phyloP scores from a whole-genome alignment of 2,113 vertebrate genomes.

The Calypte anna region DNA sequence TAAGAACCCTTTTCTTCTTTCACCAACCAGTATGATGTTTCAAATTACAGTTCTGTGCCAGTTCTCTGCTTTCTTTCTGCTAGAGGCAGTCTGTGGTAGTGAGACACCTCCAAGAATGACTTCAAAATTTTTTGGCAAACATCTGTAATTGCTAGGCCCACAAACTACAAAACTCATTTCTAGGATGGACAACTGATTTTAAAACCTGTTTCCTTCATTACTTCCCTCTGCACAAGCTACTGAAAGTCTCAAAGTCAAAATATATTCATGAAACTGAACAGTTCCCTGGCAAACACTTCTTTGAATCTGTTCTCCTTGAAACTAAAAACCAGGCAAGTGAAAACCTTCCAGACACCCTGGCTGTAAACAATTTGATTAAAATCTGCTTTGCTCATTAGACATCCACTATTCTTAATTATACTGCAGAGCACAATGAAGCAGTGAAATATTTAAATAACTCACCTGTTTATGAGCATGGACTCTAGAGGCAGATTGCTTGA shows the following conservation, averaged over 20 bases:
- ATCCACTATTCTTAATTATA: neutral
- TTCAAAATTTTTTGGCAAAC: constrained; percentile 10
- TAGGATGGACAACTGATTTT: neutral
- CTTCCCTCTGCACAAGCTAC: neutral
- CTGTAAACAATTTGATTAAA: constrained; percentile 36
- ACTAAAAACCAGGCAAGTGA: constrained; percentile 44
- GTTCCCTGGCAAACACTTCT: constrained; percentile 11
- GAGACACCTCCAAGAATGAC: neutral
- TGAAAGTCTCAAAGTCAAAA: constrained; percentile 22
- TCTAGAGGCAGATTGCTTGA: neutral
- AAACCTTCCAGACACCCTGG: constrained; percentile 54
- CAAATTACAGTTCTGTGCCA: neutral
- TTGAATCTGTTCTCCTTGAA: constrained; percentile 37
- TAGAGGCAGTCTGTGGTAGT: neutral
- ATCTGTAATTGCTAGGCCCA: neutral
- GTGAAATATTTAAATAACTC: neutral
- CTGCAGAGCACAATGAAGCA: neutral
- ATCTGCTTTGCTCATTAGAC: constrained; percentile 57
- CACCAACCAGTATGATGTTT: neutral
- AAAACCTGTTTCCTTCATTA: constrained; percentile 62
- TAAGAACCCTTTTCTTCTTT: neutral
- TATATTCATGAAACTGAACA: constrained; percentile 30
- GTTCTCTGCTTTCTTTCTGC: neutral
- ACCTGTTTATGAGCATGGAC: neutral
- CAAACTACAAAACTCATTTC: neutral